phyloP scores from a whole-genome alignment of 2,113 vertebrate species.

The Bungarus multicinctus region DNA sequence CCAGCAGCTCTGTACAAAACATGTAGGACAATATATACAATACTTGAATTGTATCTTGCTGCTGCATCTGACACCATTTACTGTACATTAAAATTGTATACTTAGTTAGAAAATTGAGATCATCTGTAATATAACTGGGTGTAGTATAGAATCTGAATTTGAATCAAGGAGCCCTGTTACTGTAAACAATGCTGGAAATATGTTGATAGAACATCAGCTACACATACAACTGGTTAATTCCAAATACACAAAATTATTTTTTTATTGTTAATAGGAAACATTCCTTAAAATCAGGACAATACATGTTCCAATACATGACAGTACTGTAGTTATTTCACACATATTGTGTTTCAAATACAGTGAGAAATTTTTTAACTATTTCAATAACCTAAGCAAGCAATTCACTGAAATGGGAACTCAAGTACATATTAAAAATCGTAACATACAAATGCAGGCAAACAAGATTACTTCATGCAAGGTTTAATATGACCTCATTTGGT shows the following conservation, averaged over 20 bases:
- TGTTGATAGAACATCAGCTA: background rate
- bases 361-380: slow-evolving; percentile 49
- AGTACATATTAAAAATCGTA: slow-evolving; percentile 40
- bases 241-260: slow-evolving; percentile 38
- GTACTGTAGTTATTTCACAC: slow-evolving; percentile 53
- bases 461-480: slow-evolving; percentile 34
- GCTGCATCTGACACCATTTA: background rate
- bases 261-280: slow-evolving; percentile 67
- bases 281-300: slow-evolving; percentile 56
- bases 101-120: background rate
- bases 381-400: slow-evolving; percentile 46
- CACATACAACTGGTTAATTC: slow-evolving; percentile 14
- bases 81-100: background rate
- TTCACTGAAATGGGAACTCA: slow-evolving; percentile 40
- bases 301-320: slow-evolving; percentile 36
- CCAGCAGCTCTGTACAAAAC: background rate
- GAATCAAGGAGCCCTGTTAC: background rate
- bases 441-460: slow-evolving; percentile 37
- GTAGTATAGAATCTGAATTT: background rate
- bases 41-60: background rate
- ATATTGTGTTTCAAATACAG: slow-evolving; percentile 59
- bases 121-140: background rate
- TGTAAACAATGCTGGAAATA: background rate
- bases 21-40: background rate
- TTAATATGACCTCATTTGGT: slow-evolving; percentile 32